Evolutionary conservation across 2,797 vertebrate species (phyloP).

Genomic region (Hypotaenidia philippensis): DNA sequence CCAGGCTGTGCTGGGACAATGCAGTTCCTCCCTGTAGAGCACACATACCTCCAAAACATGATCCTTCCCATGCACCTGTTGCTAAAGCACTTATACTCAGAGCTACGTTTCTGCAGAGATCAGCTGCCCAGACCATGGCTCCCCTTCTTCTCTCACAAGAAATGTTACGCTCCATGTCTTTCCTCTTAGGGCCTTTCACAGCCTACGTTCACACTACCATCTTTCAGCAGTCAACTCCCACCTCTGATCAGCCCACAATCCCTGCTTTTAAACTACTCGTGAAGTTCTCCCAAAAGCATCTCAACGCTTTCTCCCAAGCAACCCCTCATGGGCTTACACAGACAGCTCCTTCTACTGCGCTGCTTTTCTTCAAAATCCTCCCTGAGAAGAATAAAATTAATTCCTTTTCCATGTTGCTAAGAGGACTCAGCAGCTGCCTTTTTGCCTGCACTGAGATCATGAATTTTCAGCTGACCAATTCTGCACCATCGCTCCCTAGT

Average conservation of each 20-base stretch:
- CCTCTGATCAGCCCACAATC: not conserved
- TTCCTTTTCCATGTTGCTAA: not conserved
- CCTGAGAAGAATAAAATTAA: not conserved
- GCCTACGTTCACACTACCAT: not conserved
- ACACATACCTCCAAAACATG: not conserved
- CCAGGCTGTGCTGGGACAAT: not conserved
- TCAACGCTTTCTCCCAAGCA: not conserved
- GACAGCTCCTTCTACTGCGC: not conserved
- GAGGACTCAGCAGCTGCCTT: not conserved
- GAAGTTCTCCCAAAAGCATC: not conserved
- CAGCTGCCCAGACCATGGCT: not conserved
- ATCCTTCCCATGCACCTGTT: not conserved
- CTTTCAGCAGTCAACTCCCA: not conserved
- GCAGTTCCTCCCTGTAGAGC: not conserved
- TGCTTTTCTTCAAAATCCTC: not conserved
- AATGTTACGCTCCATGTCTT: not conserved
- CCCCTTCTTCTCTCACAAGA: not conserved
- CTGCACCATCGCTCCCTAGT: accelerated
- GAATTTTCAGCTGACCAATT: not conserved
- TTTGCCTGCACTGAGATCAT: not conserved
- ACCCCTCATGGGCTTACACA: not conserved
- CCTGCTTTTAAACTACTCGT: not conserved
- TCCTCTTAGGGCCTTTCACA: not conserved
- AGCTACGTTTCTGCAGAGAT: not conserved
- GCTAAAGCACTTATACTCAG: not conserved